Percentiles rank a stretch among this genome's conserved stretches.
These are phyloP conservation scores for Enteromius thamalakanensis DNA, from an alignment of 2,797 vertebrate species.

Conservation along the genomic window DNA sequence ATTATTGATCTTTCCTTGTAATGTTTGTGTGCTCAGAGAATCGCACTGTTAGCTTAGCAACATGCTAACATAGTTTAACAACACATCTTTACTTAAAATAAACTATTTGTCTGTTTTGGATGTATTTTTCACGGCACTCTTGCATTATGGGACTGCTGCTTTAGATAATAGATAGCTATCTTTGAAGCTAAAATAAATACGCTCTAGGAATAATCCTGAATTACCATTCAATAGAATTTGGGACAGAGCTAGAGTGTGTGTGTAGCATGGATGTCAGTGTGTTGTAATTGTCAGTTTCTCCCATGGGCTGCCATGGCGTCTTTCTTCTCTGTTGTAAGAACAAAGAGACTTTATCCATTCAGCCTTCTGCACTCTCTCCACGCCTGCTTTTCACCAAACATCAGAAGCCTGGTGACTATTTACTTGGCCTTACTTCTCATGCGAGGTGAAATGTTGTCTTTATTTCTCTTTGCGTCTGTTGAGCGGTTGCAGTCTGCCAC, in stretches of 20 bases:
- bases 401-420: slow-evolving; percentile 13
- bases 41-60: neutral
- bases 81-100: neutral
- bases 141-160: neutral
- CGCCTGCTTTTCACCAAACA: slow-evolving; percentile 33
- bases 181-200: neutral
- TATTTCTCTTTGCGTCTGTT: neutral
- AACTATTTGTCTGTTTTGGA: neutral
- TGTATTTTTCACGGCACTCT: neutral
- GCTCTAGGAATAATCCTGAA: neutral
- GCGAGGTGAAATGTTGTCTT: neutral
- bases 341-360: slow-evolving; percentile 54
- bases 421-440: slow-evolving; percentile 15
- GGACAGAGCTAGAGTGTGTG: neutral
- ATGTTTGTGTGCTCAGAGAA: neutral
- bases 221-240: neutral
- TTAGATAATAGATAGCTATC: neutral
- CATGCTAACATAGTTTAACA: neutral
- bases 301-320: slow-evolving; percentile 29
- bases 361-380: slow-evolving; percentile 25
- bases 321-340: slow-evolving; percentile 54
- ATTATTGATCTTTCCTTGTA: neutral
- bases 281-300: slow-evolving; percentile 34
- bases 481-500: slow-evolving; percentile 14
- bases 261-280: slow-evolving; percentile 2